Conservation (phyloP, 2,113 vertebrate genomes). For the Tenebrosternarchus preto region DNA sequence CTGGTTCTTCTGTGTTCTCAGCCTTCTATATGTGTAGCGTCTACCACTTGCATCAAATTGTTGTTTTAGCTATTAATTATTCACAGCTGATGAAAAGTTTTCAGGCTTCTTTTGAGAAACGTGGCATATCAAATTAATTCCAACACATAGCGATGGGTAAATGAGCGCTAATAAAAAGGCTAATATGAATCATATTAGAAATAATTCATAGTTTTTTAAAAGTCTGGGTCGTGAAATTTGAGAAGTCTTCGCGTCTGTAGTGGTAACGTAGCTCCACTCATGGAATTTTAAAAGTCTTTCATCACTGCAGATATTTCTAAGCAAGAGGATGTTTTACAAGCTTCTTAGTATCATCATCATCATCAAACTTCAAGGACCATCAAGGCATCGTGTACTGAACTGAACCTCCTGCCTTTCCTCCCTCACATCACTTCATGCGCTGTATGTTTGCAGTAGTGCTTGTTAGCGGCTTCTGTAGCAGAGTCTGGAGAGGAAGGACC, state of each 20-base stretch:
- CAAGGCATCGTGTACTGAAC: too few species aligned
- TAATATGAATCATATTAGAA: neutral
- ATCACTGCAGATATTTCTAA: neutral
- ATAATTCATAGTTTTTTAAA: constrained; percentile 9
- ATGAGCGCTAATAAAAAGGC: neutral
- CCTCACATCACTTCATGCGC: too few species aligned
- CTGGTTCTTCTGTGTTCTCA: neutral
- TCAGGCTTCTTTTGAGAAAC: neutral
- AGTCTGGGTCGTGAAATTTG: neutral
- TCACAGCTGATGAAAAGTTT: neutral
- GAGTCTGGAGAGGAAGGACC: too few species aligned
- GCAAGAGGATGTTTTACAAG: neutral
- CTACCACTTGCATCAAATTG: neutral
- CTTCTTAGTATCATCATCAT: neutral
- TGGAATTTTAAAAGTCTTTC: neutral
- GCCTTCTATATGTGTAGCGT: neutral
- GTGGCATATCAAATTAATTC: neutral
- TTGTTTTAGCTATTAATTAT: neutral
- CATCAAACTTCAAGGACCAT: too few species aligned
- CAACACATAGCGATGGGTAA: neutral
- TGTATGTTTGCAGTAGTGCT: too few species aligned
- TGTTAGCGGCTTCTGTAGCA: too few species aligned
- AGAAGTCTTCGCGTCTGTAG: neutral
- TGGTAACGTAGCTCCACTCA: neutral
- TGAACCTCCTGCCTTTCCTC: too few species aligned